These are phyloP conservation scores for Drosophila multiciliata DNA, from an alignment of 2,888 invertebrate genomes.

Conservation along the genomic window DNA sequence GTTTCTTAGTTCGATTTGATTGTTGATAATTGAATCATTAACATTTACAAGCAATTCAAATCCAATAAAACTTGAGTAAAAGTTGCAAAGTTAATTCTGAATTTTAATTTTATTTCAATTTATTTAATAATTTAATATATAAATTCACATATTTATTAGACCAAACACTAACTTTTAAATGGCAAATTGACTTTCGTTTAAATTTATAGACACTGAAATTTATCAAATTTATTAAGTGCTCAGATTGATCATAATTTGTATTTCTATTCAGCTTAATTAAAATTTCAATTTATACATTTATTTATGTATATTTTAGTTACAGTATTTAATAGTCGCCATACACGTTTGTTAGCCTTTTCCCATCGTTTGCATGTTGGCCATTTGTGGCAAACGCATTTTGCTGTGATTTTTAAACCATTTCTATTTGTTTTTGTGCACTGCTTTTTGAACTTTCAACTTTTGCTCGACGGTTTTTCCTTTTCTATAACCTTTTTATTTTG, in stretches of 20 bases:
- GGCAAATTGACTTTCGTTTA: background rate
- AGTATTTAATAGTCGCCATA: slow-evolving; percentile 7
- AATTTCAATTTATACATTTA: background rate
- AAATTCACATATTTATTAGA: background rate
- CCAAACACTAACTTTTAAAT: background rate
- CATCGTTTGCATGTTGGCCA: slow-evolving; percentile 33
- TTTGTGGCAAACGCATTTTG: slow-evolving; percentile 53
- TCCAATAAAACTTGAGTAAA: background rate
- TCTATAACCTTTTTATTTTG: slow-evolving; percentile 12
- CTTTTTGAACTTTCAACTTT: slow-evolving; percentile 62
- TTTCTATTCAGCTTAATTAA: background rate
- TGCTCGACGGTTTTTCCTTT: slow-evolving; percentile 17
- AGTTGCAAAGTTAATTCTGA: background rate
- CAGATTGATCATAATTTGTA: background rate
- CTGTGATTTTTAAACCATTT: slow-evolving; percentile 59
- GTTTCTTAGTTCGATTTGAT: background rate
- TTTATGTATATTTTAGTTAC: background rate
- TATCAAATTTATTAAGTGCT: background rate
- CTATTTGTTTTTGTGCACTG: slow-evolving; percentile 29
- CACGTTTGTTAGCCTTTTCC: background rate
- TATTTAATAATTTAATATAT: background rate
- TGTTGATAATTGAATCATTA: too few species aligned
- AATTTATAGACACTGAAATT: background rate
- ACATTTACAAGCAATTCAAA: background rate
- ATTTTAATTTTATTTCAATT: background rate